A percentile compares a stretch with the other conserved stretches of the same genome.
Conservation (phyloP, 2,797 vertebrate genomes). For the Masticophis lateralis region DNA sequence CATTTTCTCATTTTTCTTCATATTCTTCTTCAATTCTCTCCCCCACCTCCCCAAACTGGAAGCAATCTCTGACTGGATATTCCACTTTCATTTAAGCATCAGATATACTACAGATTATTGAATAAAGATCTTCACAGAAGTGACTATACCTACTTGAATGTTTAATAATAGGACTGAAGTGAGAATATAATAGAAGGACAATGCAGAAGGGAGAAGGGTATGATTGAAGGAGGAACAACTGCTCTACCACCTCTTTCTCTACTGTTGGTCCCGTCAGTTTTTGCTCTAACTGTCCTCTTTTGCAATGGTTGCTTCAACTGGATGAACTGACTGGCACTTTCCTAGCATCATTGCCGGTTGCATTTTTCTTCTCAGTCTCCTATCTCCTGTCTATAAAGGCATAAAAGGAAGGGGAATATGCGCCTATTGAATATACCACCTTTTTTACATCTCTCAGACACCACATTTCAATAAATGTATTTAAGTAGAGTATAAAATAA, state of each 20-base stretch:
- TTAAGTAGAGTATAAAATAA: background rate
- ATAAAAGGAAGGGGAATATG: background rate
- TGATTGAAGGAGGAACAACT: background rate
- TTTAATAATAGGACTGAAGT: background rate
- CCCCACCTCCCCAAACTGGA: background rate
- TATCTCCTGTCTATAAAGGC: background rate
- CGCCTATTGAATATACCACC: background rate
- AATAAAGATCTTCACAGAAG: background rate
- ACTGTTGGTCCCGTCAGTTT: background rate
- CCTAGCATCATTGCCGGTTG: background rate
- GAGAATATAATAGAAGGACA: background rate
- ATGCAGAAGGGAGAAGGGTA: background rate
- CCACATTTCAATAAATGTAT: background rate
- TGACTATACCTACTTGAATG: background rate
- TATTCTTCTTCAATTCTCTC: background rate
- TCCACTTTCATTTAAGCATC: background rate
- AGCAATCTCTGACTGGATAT: background rate
- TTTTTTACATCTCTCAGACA: background rate
- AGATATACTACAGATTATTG: background rate
- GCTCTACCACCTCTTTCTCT: background rate
- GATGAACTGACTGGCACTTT: background rate
- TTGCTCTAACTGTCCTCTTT: background rate
- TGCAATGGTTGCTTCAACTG: background rate
- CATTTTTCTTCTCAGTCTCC: background rate
- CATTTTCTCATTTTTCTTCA: background rate